A percentile compares a stretch with the other conserved stretches of the same genome.
Evolutionary conservation across 2,113 vertebrate species (phyloP).

Genomic region (Agapornis roseicollis): DNA sequence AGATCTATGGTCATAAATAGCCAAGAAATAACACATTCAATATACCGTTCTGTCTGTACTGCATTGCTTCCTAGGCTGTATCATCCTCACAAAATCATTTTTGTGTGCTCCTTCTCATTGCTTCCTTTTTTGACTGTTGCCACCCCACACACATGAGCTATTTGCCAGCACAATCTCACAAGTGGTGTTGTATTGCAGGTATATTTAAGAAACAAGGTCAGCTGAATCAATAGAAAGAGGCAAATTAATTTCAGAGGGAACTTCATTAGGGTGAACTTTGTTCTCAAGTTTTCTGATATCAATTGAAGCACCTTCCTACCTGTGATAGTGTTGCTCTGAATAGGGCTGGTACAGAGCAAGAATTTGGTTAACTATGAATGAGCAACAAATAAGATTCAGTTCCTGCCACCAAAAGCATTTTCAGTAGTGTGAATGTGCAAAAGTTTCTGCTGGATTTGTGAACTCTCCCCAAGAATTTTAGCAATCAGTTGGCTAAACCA

Average conservation of each 20-base stretch:
- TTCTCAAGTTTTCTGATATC: not conserved
- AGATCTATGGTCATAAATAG: not conserved
- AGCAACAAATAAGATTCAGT: not conserved
- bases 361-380: not conserved
- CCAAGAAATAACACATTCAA: not conserved
- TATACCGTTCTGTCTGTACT: not conserved
- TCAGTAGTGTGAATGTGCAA: not conserved
- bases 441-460: not conserved
- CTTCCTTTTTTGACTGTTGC: not conserved
- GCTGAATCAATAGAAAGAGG: not conserved
- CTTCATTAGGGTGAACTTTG: not conserved
- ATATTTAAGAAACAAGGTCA: not conserved
- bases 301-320: not conserved
- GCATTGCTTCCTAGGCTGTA: not conserved
- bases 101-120: not conserved
- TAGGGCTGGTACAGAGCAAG: not conserved
- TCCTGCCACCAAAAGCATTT: not conserved
- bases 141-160: not conserved
- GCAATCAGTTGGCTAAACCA: not conserved
- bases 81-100: not conserved
- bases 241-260: not conserved
- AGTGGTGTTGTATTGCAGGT: not conserved
- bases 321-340: accelerated
- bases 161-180: not conserved
- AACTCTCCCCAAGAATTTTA: not conserved